Evolutionary conservation across 2,888 invertebrate genomes (phyloP).

Genomic region (Tinea semifulvella): DNA sequence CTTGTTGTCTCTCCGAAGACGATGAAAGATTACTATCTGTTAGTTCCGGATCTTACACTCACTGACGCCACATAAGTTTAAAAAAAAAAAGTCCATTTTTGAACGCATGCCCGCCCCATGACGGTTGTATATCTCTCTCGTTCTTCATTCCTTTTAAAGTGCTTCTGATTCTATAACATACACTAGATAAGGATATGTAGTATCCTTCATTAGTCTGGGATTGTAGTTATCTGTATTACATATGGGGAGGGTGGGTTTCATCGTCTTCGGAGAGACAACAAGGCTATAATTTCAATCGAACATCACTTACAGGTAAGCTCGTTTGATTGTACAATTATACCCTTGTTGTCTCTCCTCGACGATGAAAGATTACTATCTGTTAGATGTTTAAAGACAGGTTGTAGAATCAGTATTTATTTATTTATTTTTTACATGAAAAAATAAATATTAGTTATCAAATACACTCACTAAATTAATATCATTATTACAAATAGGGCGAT

Average conservation of each 20-base stretch:
- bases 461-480: neutral
- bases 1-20: no score
- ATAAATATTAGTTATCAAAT: neutral
- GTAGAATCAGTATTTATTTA: conserved; percentile 2
- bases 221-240: neutral
- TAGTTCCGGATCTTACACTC: no score
- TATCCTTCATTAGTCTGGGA: no score
- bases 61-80: no score
- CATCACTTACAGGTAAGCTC: no score
- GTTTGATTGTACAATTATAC: conserved; percentile 3
- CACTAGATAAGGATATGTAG: no score
- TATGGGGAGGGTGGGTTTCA: conserved; percentile 9
- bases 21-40: no score
- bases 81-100: no score
- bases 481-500: conserved; percentile 4
- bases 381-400: conserved; percentile 8
- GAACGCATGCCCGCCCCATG: no score
- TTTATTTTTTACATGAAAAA: neutral
- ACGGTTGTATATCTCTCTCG: neutral
- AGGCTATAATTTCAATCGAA: no score
- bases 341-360: conserved; percentile 8
- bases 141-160: conserved; percentile 10
- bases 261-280: conserved; percentile 1
- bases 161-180: neutral
- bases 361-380: neutral